Base-by-base conservation (phyloP, 2,113 vertebrate genomes). In the Platysternon megacephalum region DNA sequence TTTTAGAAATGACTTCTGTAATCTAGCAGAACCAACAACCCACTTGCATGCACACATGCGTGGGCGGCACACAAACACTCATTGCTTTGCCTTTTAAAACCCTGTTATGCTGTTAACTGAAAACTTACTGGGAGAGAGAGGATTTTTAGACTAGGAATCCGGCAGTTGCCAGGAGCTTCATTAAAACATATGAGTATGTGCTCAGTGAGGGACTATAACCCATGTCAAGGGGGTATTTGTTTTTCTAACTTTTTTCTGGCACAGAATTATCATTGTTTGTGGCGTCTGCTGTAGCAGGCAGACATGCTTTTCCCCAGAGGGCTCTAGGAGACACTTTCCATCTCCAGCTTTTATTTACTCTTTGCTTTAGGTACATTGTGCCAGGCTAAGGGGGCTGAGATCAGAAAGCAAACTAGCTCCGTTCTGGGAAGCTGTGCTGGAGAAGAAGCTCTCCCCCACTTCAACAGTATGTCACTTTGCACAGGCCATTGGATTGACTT, bases 1-100 rank as follows among this genome's bases (percentile, higher is more conserved):
- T 96, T 94, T 94, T 95, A 96, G 91, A 87, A 93, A 85, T 86
- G 88, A 88, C 89, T 95, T 87, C 24, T 82, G 85, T 88, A 94
- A 93, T 83, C 82, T 84, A 93, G 82, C 91, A 94, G 94, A 96
- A 91, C 93, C 93, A 94, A 95, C 83, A 79, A 12, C 84, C 46
- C 79, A 29, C 80, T 16, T 76, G 5, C 85, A 65, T 82, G 56
- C 65, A 7, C 82, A 72, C 65, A 72, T 2, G 1, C n/a, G 32
- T 39, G n/a, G n/a, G 65, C 3, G 17, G n/a, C 65, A 21, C 35
- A n/a, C 61, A 39, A 68, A 83, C 74, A 79, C 58, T 72, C 29
- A 39, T 74, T 81, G 82, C 72, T 80, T 80, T 82, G 44, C 81
- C 85, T 94, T 85, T 91, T 92, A 92, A 82, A 91, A 84, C 89